These are phyloP conservation scores for Autographa gamma DNA, from an alignment of 2,888 invertebrate genomes.

Conservation along the genomic window DNA sequence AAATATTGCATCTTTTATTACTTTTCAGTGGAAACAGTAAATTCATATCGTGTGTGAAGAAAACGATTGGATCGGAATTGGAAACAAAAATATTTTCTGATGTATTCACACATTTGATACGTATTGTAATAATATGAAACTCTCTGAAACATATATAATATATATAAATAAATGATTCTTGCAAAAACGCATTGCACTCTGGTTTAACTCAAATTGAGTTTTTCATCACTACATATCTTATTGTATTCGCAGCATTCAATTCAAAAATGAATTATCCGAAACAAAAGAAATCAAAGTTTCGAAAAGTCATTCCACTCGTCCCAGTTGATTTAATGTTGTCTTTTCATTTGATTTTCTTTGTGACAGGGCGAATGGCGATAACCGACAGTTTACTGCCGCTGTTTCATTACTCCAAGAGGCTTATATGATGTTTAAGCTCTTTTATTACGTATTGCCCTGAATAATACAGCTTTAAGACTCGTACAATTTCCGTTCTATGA, in stretches of 20 bases:
- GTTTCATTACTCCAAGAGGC: slow-evolving; percentile 51
- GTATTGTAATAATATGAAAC: not conserved
- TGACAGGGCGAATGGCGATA: slow-evolving; percentile 21
- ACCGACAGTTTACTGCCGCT: slow-evolving; percentile 30
- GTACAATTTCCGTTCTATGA: slow-evolving; percentile 31
- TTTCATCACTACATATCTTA: not conserved
- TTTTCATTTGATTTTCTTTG: slow-evolving; percentile 30
- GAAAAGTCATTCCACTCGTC: slow-evolving; percentile 6
- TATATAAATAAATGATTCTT: too few relatives aligned
- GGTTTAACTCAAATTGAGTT: not conserved
- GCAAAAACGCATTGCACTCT: too few relatives aligned
- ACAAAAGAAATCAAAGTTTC: not conserved
- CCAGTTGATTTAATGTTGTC: slow-evolving; percentile 23
- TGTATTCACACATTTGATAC: not conserved
- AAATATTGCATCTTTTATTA: slow-evolving; percentile 21
- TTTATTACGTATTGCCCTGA: slow-evolving; percentile 40
- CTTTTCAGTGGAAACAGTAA: slow-evolving; percentile 2
- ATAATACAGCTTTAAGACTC: slow-evolving; percentile 32
- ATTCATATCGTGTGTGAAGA: slow-evolving; percentile 4
- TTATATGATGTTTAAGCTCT: slow-evolving; percentile 45
- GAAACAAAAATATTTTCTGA: not conserved
- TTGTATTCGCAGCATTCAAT: slow-evolving; percentile 1
- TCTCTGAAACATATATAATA: too few relatives aligned
- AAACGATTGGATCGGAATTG: slow-evolving; percentile 4
- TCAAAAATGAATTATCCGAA: not conserved